Percentiles rank a stretch among this genome's conserved stretches.
Evolutionary conservation across 2,113 vertebrate species (phyloP).

Genomic region (Odocoileus hemionus): DNA sequence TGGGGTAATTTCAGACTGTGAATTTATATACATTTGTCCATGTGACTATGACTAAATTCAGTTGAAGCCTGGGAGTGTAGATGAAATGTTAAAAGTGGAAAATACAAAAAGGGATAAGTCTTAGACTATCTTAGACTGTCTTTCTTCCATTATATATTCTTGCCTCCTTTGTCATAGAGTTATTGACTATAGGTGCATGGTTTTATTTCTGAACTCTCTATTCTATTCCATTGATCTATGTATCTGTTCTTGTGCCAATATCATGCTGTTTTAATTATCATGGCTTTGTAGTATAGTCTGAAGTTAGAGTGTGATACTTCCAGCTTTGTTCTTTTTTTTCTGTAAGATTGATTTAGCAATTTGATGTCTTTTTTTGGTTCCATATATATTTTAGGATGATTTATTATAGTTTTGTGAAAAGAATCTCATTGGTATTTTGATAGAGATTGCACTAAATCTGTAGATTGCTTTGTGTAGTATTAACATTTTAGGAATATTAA

Average conservation of each 20-base stretch:
- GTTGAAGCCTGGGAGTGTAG: not conserved
- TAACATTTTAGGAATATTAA: not conserved
- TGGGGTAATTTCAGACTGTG: too few relatives aligned
- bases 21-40: not conserved
- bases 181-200: not conserved
- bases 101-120: not conserved
- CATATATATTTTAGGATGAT: not conserved
- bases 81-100: not conserved
- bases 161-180: not conserved
- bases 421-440: not conserved
- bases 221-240: not conserved
- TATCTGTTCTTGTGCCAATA: not conserved
- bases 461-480: not conserved
- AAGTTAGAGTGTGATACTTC: not conserved
- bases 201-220: not conserved
- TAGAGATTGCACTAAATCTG: not conserved
- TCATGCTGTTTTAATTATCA: not conserved
- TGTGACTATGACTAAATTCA: not conserved
- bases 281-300: not conserved
- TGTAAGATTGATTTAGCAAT: not conserved
- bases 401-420: not conserved
- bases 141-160: not conserved
- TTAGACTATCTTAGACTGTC: not conserved
- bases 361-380: not conserved
- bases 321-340: not conserved